Percentiles rank a stretch among this genome's conserved stretches.
Evolutionary conservation across 2,888 invertebrate genomes (phyloP).

Genomic region (Acrobasis consociella): DNA sequence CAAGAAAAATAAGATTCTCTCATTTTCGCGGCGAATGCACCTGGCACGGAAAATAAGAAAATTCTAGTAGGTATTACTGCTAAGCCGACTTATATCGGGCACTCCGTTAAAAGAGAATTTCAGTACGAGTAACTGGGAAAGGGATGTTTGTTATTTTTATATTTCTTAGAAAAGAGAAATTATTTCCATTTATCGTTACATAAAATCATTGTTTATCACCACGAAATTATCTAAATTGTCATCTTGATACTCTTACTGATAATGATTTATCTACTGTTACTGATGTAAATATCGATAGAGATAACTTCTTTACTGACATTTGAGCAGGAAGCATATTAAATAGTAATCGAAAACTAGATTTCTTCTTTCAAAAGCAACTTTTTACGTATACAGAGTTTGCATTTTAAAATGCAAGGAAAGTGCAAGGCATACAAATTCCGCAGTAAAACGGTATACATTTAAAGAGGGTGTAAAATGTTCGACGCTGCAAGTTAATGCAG

Average conservation of each 20-base stretch:
- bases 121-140: conserved; percentile 36
- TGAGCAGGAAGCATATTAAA: too few relatives aligned
- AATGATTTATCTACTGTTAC: too few relatives aligned
- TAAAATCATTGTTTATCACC: not conserved
- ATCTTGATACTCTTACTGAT: too few relatives aligned
- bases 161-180: not conserved
- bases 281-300: too few relatives aligned
- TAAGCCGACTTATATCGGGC: conserved; percentile 59
- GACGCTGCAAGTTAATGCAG: conserved; percentile 44
- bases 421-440: conserved; percentile 1
- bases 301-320: too few relatives aligned
- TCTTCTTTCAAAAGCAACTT: not conserved
- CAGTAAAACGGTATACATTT: conserved; percentile 11
- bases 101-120: conserved; percentile 53
- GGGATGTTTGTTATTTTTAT: not conserved
- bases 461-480: conserved; percentile 51
- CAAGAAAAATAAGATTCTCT: conserved; percentile 53
- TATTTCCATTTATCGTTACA: not conserved
- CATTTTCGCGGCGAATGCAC: conserved; percentile 53
- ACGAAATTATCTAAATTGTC: not conserved
- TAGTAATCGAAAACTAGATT: not conserved
- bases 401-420: not conserved
- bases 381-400: not conserved
- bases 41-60: conserved; percentile 55
- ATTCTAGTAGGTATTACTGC: conserved; percentile 55